Conservation (phyloP, 2,888 invertebrate genomes). For the Malacosoma neustria region DNA sequence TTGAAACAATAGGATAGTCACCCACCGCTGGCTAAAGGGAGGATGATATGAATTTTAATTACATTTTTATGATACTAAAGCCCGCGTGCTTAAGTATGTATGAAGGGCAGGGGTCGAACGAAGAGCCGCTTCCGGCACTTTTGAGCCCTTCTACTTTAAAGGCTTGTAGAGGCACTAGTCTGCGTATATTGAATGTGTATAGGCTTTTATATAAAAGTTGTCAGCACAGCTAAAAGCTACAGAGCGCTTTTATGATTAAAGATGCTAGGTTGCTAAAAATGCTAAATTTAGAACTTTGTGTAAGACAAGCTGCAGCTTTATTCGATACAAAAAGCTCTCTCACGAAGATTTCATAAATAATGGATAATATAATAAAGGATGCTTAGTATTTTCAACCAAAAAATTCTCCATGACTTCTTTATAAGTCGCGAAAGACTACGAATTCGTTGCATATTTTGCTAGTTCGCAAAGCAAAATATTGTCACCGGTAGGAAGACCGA, state of each 20-base stretch:
- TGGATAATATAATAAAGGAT: too few species aligned
- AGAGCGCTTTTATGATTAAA: conserved; percentile 1
- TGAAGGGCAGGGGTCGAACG: conserved; percentile 43
- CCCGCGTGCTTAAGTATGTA: conserved; percentile 53
- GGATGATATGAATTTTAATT: conserved; percentile 65
- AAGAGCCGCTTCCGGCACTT: conserved; percentile 46
- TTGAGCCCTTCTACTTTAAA: conserved; percentile 42
- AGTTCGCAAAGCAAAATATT: too few species aligned
- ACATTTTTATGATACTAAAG: conserved; percentile 66
- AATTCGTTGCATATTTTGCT: too few species aligned
- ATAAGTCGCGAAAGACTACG: too few species aligned
- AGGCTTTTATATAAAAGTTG: conserved; percentile 29
- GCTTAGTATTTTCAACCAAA: too few species aligned
- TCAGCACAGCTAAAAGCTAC: conserved; percentile 19
- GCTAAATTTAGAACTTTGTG: too few species aligned
- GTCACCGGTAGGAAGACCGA: too few species aligned
- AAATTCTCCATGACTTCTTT: too few species aligned
- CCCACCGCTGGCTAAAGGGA: conserved; percentile 30
- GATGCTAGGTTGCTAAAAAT: neutral
- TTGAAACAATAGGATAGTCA: conserved; percentile 51
- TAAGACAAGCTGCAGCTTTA: too few species aligned
- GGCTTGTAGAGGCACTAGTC: conserved; percentile 28
- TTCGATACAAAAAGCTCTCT: too few species aligned
- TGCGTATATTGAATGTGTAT: conserved; percentile 19
- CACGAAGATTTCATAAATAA: too few species aligned